These are phyloP conservation scores for Neria commutata DNA, from an alignment of 2,888 invertebrate species.

Conservation along the genomic window DNA sequence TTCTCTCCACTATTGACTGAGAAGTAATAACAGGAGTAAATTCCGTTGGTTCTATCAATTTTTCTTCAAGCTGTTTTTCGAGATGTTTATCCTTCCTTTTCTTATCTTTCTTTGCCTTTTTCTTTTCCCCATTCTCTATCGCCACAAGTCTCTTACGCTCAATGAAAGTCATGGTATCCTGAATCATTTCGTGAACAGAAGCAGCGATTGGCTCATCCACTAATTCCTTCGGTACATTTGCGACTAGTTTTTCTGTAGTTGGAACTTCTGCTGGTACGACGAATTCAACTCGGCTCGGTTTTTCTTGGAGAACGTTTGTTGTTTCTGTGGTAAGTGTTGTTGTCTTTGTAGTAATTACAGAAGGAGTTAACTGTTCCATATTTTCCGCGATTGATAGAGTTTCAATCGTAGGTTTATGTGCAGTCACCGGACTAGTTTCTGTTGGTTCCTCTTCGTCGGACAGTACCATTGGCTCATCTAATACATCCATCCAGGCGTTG, in stretches of 20 bases:
- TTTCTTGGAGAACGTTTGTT: not conserved
- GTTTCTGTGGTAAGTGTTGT: not conserved
- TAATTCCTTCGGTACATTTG: slow-evolving; percentile 51
- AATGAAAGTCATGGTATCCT: too few species aligned
- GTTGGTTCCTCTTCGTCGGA: slow-evolving; percentile 53
- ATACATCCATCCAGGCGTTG: slow-evolving; percentile 44
- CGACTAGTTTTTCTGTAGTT: not conserved
- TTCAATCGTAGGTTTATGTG: not conserved
- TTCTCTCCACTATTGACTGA: too few species aligned
- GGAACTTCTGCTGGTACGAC: slow-evolving; percentile 44
- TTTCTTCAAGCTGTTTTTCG: too few species aligned
- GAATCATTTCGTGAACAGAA: slow-evolving; percentile 51
- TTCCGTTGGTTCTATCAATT: too few species aligned
- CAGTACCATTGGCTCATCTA: slow-evolving; percentile 55
- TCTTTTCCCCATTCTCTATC: too few species aligned
- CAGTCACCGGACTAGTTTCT: not conserved
- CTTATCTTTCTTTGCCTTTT: too few species aligned
- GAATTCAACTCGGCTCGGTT: slow-evolving; percentile 19
- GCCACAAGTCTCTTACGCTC: too few species aligned
- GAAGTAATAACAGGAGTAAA: too few species aligned
- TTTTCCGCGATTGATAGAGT: not conserved
- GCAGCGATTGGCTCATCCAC: slow-evolving; percentile 55
- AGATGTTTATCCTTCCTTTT: too few species aligned
- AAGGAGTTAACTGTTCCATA: not conserved
- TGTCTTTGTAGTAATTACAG: not conserved